Evolutionary conservation across 2,888 invertebrate species (phyloP), one percentile per base, ranked within the genome.

Genomic region (Physocephala rufipes): DNA sequence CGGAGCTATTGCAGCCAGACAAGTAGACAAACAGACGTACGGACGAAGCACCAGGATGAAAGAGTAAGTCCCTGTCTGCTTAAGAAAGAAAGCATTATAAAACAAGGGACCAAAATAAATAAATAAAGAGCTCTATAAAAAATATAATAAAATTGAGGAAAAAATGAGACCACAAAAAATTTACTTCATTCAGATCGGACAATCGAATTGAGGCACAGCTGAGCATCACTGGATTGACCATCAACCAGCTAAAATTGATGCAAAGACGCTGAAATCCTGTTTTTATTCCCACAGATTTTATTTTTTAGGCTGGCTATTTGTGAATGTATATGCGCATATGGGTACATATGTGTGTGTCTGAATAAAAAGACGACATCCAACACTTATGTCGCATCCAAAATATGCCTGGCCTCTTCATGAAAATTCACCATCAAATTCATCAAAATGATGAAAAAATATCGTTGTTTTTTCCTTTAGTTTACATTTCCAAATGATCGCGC

Each of bases 311-410:
- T 36, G 5, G 36, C 36, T 36, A 9, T 7, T 9, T 36, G 36
- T 36, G 36, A 15, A 36, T 51, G 65, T 65, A 19, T 62, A 21
- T 58, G 53, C 5, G 5, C 55, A 15, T 62, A 63, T 24, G 69
- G 49, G 49, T 70, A 36, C 58, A 58, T 30, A 47, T 58, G 63
- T 62, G 67, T 67, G 67, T 67, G 58, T 30, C 55, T 71, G 71
- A 82, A 85, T 84, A 86, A 85, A 84, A 83, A 85, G 83, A 86
- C 86, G 86, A 86, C 86, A 86, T 86, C 84, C 86, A 86, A 86
- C 86, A 85, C 86, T 86, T 86, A 84, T 83, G 82, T 80, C 79
- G 70, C 49, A 70, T 68, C 68, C 36, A 59, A 67, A 66, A 51
- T 55, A 43, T 28, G 9, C 15, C 36, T 62, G 47, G 61, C 68